Conservation (phyloP, 1,140 invertebrate genomes). For the Eumeta japonica region DNA sequence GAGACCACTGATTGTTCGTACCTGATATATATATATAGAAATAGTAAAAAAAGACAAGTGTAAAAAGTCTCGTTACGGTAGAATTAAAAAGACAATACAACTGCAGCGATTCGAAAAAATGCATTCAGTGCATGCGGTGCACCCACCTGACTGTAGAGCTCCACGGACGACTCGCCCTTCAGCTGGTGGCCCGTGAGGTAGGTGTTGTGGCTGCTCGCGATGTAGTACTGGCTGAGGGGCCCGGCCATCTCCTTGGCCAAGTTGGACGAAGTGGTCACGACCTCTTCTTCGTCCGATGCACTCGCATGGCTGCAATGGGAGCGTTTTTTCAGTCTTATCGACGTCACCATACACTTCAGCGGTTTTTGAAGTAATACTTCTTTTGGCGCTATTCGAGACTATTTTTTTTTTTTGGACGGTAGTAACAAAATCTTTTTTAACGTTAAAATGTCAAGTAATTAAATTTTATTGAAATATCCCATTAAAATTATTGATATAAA, state of each 20-base stretch:
- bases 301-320: conserved; percentile 21
- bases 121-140: no score
- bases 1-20: no score
- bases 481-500: no score
- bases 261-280: conserved; percentile 14
- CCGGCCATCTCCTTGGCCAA: conserved; percentile 72
- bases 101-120: no score
- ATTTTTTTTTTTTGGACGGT: neutral
- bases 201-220: conserved; percentile 95
- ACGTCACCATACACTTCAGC: neutral
- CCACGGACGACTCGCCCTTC: conserved; percentile 90
- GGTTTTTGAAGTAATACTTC: neutral
- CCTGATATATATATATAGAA: no score
- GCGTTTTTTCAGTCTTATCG: neutral
- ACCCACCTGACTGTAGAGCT: conserved; percentile 89
- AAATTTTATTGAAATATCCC: no score
- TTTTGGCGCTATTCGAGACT: neutral
- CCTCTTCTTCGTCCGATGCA: conserved; percentile 12
- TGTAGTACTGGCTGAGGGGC: conserved; percentile 91
- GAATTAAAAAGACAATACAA: no score
- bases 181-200: conserved; percentile 96
- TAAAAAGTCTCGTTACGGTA: no score
- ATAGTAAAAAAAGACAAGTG: no score
- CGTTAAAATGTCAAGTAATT: no score
- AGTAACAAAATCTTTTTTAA: no score